These are phyloP conservation scores for Cryptocephalus primarius DNA, from an alignment of 2,888 invertebrate genomes.

Conservation along the genomic window DNA sequence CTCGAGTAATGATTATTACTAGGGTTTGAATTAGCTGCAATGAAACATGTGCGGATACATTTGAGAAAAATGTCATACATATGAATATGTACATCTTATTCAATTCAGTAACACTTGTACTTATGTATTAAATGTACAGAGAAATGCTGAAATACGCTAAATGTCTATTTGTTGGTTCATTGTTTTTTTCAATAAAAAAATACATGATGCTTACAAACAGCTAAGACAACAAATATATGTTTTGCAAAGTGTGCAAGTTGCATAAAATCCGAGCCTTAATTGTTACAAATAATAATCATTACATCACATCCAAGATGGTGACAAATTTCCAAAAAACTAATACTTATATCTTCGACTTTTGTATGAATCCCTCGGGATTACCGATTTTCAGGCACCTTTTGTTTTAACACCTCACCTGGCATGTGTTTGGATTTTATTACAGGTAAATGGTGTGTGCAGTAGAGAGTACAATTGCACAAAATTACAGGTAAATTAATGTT, in stretches of 20 bases:
- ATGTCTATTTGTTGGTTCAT: no score
- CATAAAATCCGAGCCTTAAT: no score
- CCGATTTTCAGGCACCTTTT: not conserved
- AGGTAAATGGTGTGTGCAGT: constrained; percentile 13
- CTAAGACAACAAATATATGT: no score
- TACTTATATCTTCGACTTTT: not conserved
- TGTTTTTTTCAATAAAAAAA: no score
- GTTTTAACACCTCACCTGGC: constrained; percentile 1
- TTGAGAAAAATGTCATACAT: not conserved
- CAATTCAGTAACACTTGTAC: no score
- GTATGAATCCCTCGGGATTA: not conserved
- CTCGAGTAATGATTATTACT: not conserved
- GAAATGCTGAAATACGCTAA: no score
- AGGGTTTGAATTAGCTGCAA: not conserved
- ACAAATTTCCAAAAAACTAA: not conserved
- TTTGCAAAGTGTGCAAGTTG: no score
- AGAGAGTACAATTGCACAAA: constrained; percentile 7
- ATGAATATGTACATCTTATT: not conserved
- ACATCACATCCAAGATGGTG: no score
- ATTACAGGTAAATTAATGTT: constrained; percentile 9
- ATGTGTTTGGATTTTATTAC: constrained; percentile 13
- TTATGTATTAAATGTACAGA: no score
- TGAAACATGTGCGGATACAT: not conserved
- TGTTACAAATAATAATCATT: no score
- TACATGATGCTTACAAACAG: no score